Conservation (phyloP, 2,888 invertebrate genomes). For the Notodonta ziczac region DNA sequence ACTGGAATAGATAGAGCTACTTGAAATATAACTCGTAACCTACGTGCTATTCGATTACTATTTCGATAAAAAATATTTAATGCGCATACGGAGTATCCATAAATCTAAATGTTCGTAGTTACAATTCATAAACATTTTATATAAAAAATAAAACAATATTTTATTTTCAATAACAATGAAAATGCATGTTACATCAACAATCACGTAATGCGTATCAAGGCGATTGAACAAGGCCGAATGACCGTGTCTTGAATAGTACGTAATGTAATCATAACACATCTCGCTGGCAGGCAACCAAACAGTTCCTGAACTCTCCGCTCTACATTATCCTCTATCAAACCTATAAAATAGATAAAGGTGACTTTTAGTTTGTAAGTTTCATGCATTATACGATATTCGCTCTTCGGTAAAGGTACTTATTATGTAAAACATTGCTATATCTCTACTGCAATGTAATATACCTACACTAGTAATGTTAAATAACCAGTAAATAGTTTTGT, state of each 20-base stretch:
- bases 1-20: not conserved
- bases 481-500: too few species aligned
- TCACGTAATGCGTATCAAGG: conserved; percentile 6
- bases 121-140: not conserved
- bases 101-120: not conserved
- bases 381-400: conserved; percentile 18
- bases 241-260: conserved; percentile 3
- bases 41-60: too few species aligned
- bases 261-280: conserved; percentile 20
- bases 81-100: not conserved
- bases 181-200: not conserved
- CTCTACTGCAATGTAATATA: too few species aligned
- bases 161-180: conserved; percentile 2
- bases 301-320: conserved; percentile 6
- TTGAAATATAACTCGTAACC: not conserved
- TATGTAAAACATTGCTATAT: too few species aligned
- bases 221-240: conserved; percentile 5
- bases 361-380: conserved; percentile 10
- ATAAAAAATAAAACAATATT: not conserved
- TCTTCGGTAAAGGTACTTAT: too few species aligned
- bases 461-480: too few species aligned
- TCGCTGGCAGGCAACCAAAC: conserved; percentile 22
- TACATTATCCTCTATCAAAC: conserved; percentile 13
- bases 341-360: conserved; percentile 12
- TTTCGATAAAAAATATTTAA: too few species aligned